Conservation (phyloP, 1,140 invertebrate genomes). For the Hestina assimilis region DNA sequence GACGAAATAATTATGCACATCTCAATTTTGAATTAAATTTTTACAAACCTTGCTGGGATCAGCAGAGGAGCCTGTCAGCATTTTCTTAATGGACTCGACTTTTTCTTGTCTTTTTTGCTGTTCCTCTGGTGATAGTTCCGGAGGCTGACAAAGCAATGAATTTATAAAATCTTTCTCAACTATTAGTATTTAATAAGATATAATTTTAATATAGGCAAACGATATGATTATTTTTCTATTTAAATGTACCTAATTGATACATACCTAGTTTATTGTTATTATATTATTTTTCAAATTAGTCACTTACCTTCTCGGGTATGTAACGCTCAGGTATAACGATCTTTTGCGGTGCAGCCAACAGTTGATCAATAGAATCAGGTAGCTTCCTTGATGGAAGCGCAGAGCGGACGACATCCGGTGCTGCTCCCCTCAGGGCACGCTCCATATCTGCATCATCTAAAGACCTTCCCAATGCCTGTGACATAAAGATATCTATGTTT, state of each 20-base stretch:
- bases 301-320: slow-evolving; percentile 90
- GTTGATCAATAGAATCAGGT: slow-evolving; percentile 88
- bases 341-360: slow-evolving; percentile 92
- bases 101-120: slow-evolving; percentile 89
- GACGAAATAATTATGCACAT: background rate
- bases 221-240: no score
- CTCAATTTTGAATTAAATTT: background rate
- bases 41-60: slow-evolving; percentile 72
- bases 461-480: slow-evolving; percentile 80
- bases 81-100: slow-evolving; percentile 93
- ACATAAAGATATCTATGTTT: no score
- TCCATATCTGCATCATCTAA: slow-evolving; percentile 93
- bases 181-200: background rate
- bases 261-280: no score
- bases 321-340: slow-evolving; percentile 95
- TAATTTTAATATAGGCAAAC: no score
- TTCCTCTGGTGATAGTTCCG: slow-evolving; percentile 89
- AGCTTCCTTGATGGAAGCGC: slow-evolving; percentile 81
- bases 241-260: no score
- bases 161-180: background rate
- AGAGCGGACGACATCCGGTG: slow-evolving; percentile 88
- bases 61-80: slow-evolving; percentile 85
- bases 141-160: slow-evolving; percentile 74
- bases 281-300: no score
- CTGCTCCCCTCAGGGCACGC: slow-evolving; percentile 80